Base-by-base conservation (phyloP, 1,140 invertebrate genomes). In the Apocrypta bakeri region DNA sequence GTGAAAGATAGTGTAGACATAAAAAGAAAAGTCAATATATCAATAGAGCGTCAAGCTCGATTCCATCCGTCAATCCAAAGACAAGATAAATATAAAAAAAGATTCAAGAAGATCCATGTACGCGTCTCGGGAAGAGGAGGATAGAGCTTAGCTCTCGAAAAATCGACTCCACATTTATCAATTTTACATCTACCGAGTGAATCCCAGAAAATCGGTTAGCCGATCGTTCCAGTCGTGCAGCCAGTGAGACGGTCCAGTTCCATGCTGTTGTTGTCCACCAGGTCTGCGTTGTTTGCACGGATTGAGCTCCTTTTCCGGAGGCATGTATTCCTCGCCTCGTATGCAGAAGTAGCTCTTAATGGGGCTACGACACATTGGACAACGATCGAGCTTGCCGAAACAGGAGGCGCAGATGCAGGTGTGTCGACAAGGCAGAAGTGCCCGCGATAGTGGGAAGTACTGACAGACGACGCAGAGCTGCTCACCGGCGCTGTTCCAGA, bases 321-420 rank as follows among this genome's bases (percentile, higher is more conserved):
- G 93, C 89, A 95, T 93, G 85, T 96, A 96, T 56, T 96, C 95
- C 84, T 96, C 95, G 74, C 94, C 94, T 33, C 95, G 90, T 83
- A 96, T 96, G 89, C 95, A 95, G 90, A 97, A 97, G 91, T 96
- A 97, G 85, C 94, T 95, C 82, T 95, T 95, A 84, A 97, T 96
- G 7, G 94, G 94, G 83, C 95, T 95, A 56, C 96, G 93, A 89
- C 96, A 97, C 93, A 97, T 96, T 8, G 96, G 96, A 90, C 96
- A 97, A 48, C 95, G 94, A 86, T 96, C 95, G 64, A 97, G 89
- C 89, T 94, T 91, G 88, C 93, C 93, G 87, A 96, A 95, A 87
- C 96, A 97, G 21, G 93, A 93, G 37, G 95, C 94, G 91, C 96
- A 97, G n/a, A 97, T 94, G 86, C 96, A 97, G 1, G 96, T 96